A percentile compares a stretch with the other conserved stretches of the same genome.
These are phyloP conservation scores for Zosterops pallidus DNA, from an alignment of 2,113 vertebrate species.

Conservation along the genomic window DNA sequence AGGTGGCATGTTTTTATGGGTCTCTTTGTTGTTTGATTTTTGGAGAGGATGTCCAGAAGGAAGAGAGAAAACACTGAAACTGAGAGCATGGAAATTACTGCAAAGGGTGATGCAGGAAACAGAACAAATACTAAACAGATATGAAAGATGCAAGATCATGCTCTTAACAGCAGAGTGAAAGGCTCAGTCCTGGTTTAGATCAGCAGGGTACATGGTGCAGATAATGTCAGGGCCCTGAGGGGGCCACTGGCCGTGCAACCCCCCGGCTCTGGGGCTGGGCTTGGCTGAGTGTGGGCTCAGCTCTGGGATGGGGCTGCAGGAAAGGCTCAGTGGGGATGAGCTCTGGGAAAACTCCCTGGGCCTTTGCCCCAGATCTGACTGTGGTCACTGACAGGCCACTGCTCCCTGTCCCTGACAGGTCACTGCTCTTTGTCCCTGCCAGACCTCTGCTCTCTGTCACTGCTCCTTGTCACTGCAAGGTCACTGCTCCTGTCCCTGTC, in stretches of 20 bases:
- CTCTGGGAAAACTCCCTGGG: background rate
- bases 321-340: background rate
- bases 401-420: too few relatives aligned
- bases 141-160: background rate
- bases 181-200: background rate
- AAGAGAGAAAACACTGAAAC: background rate
- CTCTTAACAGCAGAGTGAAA: background rate
- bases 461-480: too few relatives aligned
- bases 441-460: too few relatives aligned
- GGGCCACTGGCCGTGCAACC: background rate
- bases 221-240: background rate
- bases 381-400: accelerated
- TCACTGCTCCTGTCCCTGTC: too few relatives aligned
- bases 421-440: too few relatives aligned
- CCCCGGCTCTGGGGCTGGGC: background rate
- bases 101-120: background rate
- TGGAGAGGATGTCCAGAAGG: background rate
- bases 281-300: background rate
- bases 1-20: background rate
- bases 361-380: background rate
- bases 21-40: background rate
- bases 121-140: background rate
- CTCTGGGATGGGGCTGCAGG: background rate
- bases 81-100: background rate
- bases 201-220: background rate